Evolutionary conservation across 2,797 vertebrate species (phyloP), one percentile per base, ranked within the genome.

Genomic region (Lutjanus campechanus): DNA sequence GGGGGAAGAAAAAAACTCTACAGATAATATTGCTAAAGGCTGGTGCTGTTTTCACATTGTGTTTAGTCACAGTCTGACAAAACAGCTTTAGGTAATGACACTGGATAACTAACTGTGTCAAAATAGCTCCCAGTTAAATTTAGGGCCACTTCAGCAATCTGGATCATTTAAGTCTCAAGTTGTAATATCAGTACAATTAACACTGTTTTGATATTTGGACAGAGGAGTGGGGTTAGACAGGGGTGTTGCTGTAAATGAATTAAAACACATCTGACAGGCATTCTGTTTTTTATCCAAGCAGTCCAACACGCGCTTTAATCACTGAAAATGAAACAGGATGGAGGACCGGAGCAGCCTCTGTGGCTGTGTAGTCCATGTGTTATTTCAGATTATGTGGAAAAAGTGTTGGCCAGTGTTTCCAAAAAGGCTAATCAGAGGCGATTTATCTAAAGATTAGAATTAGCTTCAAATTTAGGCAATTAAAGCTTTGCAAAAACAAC

Each of bases 71-170:
- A 70, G 29, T 76, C 15, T 70, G 40, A 73, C 55, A 69, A 46
- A 67, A 65, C 73, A 41, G 69, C 73, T 80, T 63, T 40, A 20
- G 64, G 44, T 76, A 64, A 70, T 22, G 67, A 44, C 36, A 40
- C 19, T 49, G 16, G 65, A 67, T 58, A 72, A 79, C 49, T 15
- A 29, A 60, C 16, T 62, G 7, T 77, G 66, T 84, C 69, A 83
- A 68, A 83, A 83, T 55, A 75, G 74, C 82, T 83, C 12, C 70
- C 16, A 46, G 68, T 71, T 25, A 74, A 22, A 22, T 64, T 60
- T 11, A 9, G 4, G 53, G 77, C 51, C 22, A 51, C 56, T 81
- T 36, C 17, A 46, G 60, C 46, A 71, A 36, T 76, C 36, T 73
- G n/a, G 43, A 73, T 62, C 65, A 49, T 71, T 67, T 11, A 53